These are phyloP conservation scores for Stegostoma tigrinum DNA, from an alignment of 2,113 vertebrate species.

Conservation along the genomic window DNA sequence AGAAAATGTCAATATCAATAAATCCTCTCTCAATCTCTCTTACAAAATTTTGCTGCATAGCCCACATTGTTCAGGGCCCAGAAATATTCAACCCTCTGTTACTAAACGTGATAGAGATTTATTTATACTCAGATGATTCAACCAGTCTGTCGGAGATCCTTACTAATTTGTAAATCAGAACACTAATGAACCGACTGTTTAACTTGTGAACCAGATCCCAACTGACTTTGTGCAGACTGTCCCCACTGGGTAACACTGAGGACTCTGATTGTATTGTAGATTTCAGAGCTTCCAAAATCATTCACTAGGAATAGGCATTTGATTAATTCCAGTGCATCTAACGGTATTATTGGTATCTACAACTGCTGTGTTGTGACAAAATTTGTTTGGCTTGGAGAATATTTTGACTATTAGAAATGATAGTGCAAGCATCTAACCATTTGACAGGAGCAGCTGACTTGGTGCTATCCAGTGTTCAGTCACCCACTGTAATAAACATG, in stretches of 20 bases:
- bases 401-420: not conserved
- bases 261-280: not conserved
- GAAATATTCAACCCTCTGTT: no score
- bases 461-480: not conserved
- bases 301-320: not conserved
- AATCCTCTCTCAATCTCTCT: no score
- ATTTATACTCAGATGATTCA: not conserved
- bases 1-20: no score
- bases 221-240: not conserved
- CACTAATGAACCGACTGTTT: not conserved
- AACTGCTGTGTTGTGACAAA: not conserved
- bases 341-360: not conserved
- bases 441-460: not conserved
- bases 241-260: not conserved
- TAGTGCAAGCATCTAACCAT: not conserved
- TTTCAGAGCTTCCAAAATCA: not conserved
- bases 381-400: not conserved
- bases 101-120: not conserved
- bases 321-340: not conserved
- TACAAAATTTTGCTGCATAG: no score
- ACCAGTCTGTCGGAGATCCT: not conserved
- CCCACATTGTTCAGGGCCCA: no score
- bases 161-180: not conserved
- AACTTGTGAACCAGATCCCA: not conserved
- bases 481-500: not conserved